Conservation (phyloP, 2,888 invertebrate genomes). For the Metallyticus violacea region DNA sequence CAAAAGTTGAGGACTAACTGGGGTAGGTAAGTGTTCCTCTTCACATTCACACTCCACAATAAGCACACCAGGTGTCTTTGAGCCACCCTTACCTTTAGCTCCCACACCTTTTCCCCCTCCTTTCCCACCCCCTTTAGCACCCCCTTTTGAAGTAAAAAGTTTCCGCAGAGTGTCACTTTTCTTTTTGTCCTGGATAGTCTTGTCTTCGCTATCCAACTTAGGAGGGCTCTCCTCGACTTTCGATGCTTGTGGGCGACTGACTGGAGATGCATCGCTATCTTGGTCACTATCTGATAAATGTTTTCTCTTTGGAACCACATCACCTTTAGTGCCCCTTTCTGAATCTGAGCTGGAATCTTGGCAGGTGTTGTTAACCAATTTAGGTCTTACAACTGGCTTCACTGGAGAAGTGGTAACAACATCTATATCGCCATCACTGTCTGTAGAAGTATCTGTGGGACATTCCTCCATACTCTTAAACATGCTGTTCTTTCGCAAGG, state of each 20-base stretch:
- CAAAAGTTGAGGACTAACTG: constrained; percentile 39
- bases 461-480: constrained; percentile 27
- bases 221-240: constrained; percentile 46
- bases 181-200: constrained; percentile 63
- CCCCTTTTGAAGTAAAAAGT: constrained; percentile 48
- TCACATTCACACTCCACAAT: constrained; percentile 57
- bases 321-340: not conserved
- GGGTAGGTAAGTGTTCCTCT: constrained; percentile 39
- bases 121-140: constrained; percentile 41
- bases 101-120: constrained; percentile 62
- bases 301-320: not conserved
- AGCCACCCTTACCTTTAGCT: constrained; percentile 52
- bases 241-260: constrained; percentile 37
- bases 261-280: not conserved
- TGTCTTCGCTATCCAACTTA: constrained; percentile 51
- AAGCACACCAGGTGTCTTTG: constrained; percentile 59
- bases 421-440: constrained; percentile 26
- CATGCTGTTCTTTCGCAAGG: not conserved
- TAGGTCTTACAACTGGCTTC: not conserved
- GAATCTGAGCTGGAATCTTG: constrained; percentile 13
- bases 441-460: constrained; percentile 22
- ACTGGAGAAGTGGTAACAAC: constrained; percentile 5
- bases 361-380: not conserved
- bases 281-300: constrained; percentile 29
- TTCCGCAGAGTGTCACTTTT: constrained; percentile 66